Evolutionary conservation across 2,797 vertebrate genomes (phyloP).

Genomic region (Macrochelys suwanniensis): DNA sequence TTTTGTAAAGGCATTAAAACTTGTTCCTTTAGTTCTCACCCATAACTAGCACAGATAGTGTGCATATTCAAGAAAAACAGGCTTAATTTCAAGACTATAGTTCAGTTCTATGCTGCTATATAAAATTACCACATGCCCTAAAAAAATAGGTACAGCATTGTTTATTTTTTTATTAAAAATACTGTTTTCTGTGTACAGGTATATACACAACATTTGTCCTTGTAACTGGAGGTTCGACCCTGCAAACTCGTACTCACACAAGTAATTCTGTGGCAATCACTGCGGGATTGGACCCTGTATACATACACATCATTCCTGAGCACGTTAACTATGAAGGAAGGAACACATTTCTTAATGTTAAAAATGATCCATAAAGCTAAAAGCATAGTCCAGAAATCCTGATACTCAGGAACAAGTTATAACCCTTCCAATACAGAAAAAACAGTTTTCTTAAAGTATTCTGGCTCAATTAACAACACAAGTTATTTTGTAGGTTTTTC

Average conservation of each 20-base stretch:
- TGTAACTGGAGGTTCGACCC: background rate
- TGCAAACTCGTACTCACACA: background rate
- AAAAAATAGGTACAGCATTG: fast-evolving
- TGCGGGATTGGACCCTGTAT: background rate
- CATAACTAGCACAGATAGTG: background rate
- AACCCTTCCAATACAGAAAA: background rate
- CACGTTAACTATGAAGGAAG: background rate
- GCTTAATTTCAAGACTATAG: background rate
- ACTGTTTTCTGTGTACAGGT: fast-evolving
- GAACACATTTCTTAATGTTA: background rate
- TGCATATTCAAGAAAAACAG: background rate
- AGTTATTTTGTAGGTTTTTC: background rate
- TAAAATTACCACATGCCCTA: background rate
- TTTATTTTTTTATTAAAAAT: background rate
- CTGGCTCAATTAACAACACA: background rate
- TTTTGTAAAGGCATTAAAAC: background rate
- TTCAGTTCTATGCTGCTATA: background rate
- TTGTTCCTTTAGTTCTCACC: background rate
- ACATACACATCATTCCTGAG: background rate
- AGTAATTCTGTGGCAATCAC: background rate
- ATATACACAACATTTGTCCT: fast-evolving
- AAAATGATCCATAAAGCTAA: background rate
- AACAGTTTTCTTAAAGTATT: background rate
- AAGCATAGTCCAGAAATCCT: background rate
- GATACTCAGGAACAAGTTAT: background rate